Percentiles rank a stretch among this genome's conserved stretches.
Conservation (phyloP, 2,888 invertebrate species). For the Dryomyza anilis region DNA sequence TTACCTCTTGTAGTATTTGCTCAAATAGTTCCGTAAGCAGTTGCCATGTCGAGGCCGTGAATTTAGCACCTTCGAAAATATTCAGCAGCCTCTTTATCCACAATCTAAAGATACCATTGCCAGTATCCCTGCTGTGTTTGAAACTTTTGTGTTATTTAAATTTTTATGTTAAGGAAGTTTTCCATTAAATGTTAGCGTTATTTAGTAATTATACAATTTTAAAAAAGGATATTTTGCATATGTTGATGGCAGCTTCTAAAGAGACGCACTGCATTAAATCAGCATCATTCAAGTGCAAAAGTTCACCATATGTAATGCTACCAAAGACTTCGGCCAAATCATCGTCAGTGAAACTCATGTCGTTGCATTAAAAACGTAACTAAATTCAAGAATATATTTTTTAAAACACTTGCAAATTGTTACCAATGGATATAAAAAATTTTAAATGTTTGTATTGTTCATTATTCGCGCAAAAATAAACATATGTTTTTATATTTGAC, state of each 20-base stretch:
- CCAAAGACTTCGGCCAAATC: neutral
- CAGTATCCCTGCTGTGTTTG: neutral
- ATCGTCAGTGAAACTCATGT: neutral
- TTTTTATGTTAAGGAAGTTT: slow-evolving; percentile 53
- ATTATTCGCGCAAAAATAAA: no score
- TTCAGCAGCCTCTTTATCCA: slow-evolving; percentile 31
- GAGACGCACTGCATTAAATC: slow-evolving; percentile 65
- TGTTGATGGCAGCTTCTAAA: slow-evolving; percentile 65
- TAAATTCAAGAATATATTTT: neutral
- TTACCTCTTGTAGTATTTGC: slow-evolving; percentile 20
- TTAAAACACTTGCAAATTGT: neutral
- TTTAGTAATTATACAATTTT: no score
- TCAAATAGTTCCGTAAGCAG: slow-evolving; percentile 23
- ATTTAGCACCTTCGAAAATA: slow-evolving; percentile 22
- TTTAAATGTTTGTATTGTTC: neutral
- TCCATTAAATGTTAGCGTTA: no score
- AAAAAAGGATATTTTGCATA: slow-evolving; percentile 61
- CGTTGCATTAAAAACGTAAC: no score
- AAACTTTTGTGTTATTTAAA: slow-evolving; percentile 2
- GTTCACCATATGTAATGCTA: slow-evolving; percentile 56
- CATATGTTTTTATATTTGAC: no score
- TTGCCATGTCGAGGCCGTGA: slow-evolving; percentile 20
- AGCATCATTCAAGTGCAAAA: slow-evolving; percentile 70
- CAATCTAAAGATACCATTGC: slow-evolving; percentile 25
- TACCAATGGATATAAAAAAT: neutral